Conservation (phyloP, 1,140 invertebrate species). For the Trichonephila inaurata region DNA sequence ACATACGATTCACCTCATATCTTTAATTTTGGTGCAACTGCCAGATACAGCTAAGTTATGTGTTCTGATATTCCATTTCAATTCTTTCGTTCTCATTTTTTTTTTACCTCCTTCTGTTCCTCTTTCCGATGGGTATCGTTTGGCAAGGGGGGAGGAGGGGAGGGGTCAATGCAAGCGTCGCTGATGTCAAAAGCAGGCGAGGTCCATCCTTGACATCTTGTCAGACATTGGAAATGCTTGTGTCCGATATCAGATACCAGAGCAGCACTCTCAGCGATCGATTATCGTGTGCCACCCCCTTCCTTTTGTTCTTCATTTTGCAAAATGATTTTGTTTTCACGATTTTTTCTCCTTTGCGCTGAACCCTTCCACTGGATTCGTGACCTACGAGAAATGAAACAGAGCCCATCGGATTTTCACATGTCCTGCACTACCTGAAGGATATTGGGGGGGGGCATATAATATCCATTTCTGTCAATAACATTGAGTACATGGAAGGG, state of each 20-base stretch:
- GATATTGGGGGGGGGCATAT: background rate
- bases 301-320: slow-evolving; percentile 22
- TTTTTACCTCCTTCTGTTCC: background rate
- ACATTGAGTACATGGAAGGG: background rate
- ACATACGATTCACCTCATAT: too few species aligned
- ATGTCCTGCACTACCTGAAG: background rate
- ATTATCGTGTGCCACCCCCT: slow-evolving; percentile 20
- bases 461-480: background rate
- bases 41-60: background rate
- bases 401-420: background rate
- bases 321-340: background rate
- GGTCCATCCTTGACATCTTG: slow-evolving; percentile 65
- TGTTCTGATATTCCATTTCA: background rate
- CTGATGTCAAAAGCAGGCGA: slow-evolving; percentile 60
- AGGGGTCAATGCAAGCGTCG: slow-evolving; percentile 52
- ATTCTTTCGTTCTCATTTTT: background rate
- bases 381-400: background rate
- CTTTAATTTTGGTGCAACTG: background rate
- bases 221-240: slow-evolving; percentile 65
- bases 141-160: background rate
- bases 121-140: background rate
- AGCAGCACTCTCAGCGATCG: slow-evolving; percentile 56
- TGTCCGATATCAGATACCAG: slow-evolving; percentile 69
- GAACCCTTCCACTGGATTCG: background rate
- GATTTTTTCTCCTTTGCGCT: background rate